phyloP scores from a whole-genome alignment of 2,888 invertebrate genomes.

The Tubulanus polymorphus region DNA sequence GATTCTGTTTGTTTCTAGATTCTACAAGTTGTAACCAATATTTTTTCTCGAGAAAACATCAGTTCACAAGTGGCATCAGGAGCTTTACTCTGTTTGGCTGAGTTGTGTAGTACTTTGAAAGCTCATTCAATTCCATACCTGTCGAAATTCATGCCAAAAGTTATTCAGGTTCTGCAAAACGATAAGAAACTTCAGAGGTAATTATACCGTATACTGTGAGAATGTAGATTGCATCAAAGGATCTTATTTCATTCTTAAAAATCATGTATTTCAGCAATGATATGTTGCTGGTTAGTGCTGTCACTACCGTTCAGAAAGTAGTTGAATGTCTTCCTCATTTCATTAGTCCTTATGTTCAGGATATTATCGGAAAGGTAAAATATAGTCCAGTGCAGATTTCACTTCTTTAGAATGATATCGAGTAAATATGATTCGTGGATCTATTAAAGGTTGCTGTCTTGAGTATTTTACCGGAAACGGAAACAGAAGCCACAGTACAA shows the following conservation, averaged over 20 bases:
- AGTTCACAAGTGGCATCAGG: slow-evolving; percentile 32
- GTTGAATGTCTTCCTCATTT: slow-evolving; percentile 78
- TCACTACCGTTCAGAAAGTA: slow-evolving; percentile 76
- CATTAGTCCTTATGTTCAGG: slow-evolving; percentile 75
- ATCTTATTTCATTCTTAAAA: slow-evolving; percentile 1
- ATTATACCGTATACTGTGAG: background rate
- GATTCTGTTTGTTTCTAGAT: slow-evolving; percentile 4
- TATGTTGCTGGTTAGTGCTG: slow-evolving; percentile 63
- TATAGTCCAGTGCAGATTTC: too few relatives aligned
- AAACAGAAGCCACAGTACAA: slow-evolving; percentile 20
- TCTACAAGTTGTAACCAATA: background rate
- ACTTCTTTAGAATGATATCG: too few relatives aligned
- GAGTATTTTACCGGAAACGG: too few relatives aligned
- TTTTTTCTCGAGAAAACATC: background rate
- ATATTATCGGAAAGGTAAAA: slow-evolving; percentile 38
- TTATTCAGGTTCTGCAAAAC: slow-evolving; percentile 32
- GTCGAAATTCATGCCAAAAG: slow-evolving; percentile 71
- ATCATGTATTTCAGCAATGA: slow-evolving; percentile 41
- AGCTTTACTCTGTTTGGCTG: slow-evolving; percentile 59
- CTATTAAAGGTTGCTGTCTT: too few relatives aligned
- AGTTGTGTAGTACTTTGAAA: slow-evolving; percentile 71
- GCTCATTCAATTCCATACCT: slow-evolving; percentile 71
- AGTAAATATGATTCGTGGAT: too few relatives aligned
- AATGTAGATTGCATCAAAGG: slow-evolving; percentile 7
- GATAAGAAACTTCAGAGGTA: slow-evolving; percentile 23